Evolutionary conservation across 1,140 invertebrate genomes (phyloP), one percentile per base, ranked within the genome.

Genomic region (Drosophila kurseongensis): DNA sequence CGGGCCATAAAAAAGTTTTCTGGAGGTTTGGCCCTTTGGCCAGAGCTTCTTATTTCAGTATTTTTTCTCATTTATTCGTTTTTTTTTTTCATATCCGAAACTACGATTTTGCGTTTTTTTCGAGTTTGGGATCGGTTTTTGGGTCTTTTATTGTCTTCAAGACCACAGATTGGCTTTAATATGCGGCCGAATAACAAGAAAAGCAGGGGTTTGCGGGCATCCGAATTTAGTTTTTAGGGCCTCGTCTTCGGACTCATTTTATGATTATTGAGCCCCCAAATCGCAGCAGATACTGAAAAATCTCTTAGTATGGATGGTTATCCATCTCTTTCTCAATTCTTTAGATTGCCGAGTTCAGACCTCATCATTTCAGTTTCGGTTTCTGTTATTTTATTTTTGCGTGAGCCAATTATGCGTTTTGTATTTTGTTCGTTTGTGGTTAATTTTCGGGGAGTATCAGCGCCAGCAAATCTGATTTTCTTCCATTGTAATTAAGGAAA

Each of bases 401-500:
- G 88, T 90, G 88, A 91, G 82, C 88, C 88, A 91, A 91, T 91
- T 91, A 88, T 91, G 79, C 74, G 81, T 78, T 84, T 91, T 90
- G 84, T 88, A 65, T 84, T 85, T 80, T 32, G 62, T 67, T 80
- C 62, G 80, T 72, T 80, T 90, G 78, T 81, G 83, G 79, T 83
- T 88, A 73, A 60, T 50, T 68, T 63, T 51, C n/a, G 13, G 38
- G 23, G 12, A 9, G 27, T 18, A 32, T 32, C 40, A 45, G 29
- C 36, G 44, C 47, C 60, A 57, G 57, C 38, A 67, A 85, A 67
- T 78, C 69, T 89, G 65, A 48, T 90, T 89, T 89, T 89, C 80
- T 69, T 72, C 55, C 73, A 89, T 78, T 90, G 85, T 89, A 89
- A 89, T 89, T 89, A 89, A 78, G 85, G 84, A 89, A 89, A 89